phyloP scores from a whole-genome alignment of 2,113 vertebrate genomes.

The Pogonocichla stellata region DNA sequence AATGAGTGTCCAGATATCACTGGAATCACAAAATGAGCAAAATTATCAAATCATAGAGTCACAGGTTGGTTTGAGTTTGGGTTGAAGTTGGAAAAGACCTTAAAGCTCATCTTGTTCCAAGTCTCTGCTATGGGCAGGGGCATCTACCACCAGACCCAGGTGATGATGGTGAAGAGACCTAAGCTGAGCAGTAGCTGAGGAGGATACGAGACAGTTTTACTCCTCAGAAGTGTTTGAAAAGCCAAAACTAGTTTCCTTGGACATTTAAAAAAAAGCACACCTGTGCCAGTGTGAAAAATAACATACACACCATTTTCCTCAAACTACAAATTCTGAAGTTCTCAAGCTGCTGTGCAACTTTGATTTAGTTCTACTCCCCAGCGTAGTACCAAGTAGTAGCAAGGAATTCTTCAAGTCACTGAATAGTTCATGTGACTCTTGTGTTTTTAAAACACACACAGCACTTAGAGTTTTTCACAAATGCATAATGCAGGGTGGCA shows the following conservation, averaged over 20 bases:
- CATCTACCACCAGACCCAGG: not conserved
- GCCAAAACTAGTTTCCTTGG: not conserved
- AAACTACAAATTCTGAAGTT: not conserved
- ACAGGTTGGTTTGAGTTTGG: not conserved
- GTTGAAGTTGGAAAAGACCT: not conserved
- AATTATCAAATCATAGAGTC: not conserved
- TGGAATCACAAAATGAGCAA: not conserved
- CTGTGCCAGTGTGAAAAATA: not conserved
- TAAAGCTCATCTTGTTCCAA: not conserved
- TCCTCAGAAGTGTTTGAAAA: not conserved
- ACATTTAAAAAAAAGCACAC: not conserved
- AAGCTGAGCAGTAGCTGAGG: not conserved
- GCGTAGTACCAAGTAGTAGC: not conserved
- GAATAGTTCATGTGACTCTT: not conserved
- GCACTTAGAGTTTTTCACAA: not conserved
- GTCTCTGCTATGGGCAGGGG: not conserved
- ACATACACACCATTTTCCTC: not conserved
- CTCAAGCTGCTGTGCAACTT: not conserved
- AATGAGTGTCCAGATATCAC: not conserved
- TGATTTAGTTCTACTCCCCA: not conserved
- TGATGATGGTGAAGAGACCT: not conserved
- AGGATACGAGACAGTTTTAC: not conserved
- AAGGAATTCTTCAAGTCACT: not conserved
- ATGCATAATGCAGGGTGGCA: accelerated
- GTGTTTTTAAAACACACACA: not conserved